These are phyloP conservation scores for Tiliacea aurago DNA, from an alignment of 2,888 invertebrate genomes.

Conservation along the genomic window DNA sequence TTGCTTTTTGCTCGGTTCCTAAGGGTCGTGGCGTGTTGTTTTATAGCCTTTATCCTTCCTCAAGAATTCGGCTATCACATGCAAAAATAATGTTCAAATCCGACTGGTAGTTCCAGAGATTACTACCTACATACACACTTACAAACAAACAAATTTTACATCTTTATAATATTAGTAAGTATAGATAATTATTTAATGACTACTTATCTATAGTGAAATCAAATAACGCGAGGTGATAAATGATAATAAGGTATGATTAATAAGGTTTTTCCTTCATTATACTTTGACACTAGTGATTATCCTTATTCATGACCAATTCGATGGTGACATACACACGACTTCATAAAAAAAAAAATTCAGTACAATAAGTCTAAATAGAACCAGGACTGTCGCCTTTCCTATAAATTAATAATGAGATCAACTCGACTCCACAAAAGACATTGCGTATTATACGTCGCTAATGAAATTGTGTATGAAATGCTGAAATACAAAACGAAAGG, in stretches of 20 bases:
- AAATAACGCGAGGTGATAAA: conserved; percentile 34
- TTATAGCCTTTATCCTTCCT: too few relatives aligned
- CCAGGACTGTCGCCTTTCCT: conserved; percentile 31
- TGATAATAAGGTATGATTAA: conserved; percentile 33
- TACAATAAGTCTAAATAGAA: conserved; percentile 16
- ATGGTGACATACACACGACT: conserved; percentile 23
- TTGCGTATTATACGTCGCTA: conserved; percentile 52
- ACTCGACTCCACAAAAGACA: conserved; percentile 44
- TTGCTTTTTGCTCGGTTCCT: too few relatives aligned
- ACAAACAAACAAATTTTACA: too few relatives aligned
- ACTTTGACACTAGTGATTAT: conserved; percentile 30
- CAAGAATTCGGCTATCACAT: too few relatives aligned
- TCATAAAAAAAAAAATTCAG: conserved; percentile 40
- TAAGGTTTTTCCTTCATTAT: conserved; percentile 38
- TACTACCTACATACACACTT: too few relatives aligned
- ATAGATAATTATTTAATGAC: conserved; percentile 11
- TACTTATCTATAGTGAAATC: conserved; percentile 33
- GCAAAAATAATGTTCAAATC: too few relatives aligned
- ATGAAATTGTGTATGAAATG: conserved; percentile 57
- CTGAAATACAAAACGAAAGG: conserved; percentile 59
- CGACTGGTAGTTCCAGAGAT: too few relatives aligned
- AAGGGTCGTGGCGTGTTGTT: too few relatives aligned
- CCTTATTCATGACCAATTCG: conserved; percentile 26
- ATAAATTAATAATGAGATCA: conserved; percentile 56
- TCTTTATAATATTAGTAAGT: too few relatives aligned